These are phyloP conservation scores for Pristionchus maxplancki DNA, from an alignment of 2,888 invertebrate genomes.

Conservation along the genomic window DNA sequence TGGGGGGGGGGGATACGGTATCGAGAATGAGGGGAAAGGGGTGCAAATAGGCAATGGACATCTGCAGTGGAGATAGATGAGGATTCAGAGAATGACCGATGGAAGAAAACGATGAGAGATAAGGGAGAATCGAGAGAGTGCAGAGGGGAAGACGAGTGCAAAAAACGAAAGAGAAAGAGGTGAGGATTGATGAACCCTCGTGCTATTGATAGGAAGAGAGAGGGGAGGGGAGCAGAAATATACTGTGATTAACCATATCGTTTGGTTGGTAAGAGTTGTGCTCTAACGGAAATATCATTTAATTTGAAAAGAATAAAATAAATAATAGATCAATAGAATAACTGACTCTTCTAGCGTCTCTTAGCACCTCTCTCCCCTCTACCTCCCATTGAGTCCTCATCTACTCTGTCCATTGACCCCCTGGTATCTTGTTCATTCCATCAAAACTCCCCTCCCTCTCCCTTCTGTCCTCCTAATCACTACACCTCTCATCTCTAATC, in stretches of 20 bases:
- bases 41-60: conserved; percentile 20
- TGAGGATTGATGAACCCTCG: conserved; percentile 40
- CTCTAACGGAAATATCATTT: neutral
- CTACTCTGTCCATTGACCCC: neutral
- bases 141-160: neutral
- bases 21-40: conserved; percentile 13
- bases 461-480: neutral
- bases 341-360: neutral
- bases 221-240: neutral
- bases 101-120: conserved; percentile 25
- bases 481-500: neutral
- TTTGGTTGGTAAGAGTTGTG: too few relatives aligned
- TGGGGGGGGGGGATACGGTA: conserved; percentile 13
- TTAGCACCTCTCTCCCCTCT: neutral
- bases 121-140: conserved; percentile 27
- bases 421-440: neutral
- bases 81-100: conserved; percentile 11
- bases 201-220: conserved; percentile 20
- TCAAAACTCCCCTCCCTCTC: neutral
- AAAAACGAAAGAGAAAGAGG: neutral
- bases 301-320: neutral
- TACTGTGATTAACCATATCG: neutral
- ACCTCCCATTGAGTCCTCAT: neutral
- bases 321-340: neutral
- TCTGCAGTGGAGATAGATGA: conserved; percentile 30